Evolutionary conservation across 2,797 vertebrate genomes (phyloP).

Genomic region (Hipposideros larvatus): DNA sequence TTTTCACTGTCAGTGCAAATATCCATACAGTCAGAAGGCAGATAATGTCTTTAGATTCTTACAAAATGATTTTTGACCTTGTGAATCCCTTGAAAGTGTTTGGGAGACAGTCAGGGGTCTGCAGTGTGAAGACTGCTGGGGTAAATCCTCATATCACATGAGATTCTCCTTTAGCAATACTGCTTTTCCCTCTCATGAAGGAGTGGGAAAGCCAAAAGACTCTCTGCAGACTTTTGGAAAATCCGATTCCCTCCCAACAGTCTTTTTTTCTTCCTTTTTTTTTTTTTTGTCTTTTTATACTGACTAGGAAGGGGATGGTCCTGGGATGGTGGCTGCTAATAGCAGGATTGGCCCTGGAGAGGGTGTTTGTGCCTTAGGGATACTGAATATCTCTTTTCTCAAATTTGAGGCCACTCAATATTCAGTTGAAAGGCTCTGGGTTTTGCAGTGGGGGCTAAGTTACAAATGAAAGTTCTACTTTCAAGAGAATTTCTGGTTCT

Average conservation of each 20-base stretch:
- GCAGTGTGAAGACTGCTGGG: not conserved
- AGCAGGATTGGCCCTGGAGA: not conserved
- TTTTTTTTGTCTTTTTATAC: not conserved
- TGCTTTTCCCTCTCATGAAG: not conserved
- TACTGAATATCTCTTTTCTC: not conserved
- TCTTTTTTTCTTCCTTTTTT: too few relatives aligned
- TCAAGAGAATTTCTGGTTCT: conserved; percentile 31
- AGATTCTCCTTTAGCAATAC: not conserved
- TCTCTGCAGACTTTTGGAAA: conserved; percentile 7
- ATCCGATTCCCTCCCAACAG: not conserved
- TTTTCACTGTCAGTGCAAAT: not conserved
- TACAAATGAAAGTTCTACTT: conserved; percentile 13
- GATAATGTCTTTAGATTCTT: not conserved
- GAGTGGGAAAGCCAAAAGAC: not conserved
- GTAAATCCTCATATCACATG: not conserved
- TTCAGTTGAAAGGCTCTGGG: not conserved
- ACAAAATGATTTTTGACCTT: not conserved
- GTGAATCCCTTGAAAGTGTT: not conserved
- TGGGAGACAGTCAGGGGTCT: not conserved
- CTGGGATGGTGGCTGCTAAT: not conserved
- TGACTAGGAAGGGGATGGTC: not conserved
- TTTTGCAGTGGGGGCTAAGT: not conserved
- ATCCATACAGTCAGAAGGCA: not conserved
- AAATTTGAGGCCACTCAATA: not conserved
- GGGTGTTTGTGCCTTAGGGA: not conserved